Evolutionary conservation across 1,140 invertebrate genomes (phyloP), one percentile per base, ranked within the genome.

Genomic region (Hylaeus volcanicus): DNA sequence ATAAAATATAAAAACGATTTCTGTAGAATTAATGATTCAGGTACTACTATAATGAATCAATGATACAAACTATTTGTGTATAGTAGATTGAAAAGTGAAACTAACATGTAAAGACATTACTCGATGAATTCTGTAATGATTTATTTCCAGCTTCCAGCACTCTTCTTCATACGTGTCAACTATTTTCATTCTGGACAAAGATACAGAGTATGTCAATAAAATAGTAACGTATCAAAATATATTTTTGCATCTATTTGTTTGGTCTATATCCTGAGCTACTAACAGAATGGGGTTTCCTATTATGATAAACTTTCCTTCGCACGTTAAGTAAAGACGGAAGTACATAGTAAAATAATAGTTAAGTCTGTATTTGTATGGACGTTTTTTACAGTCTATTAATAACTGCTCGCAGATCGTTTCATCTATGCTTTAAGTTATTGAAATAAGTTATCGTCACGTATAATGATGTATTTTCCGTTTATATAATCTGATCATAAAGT

Each of bases 211-310:
- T 83, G 53, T 87, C 74, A 89, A 88, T 91, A 91, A 92, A 92
- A 92, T 88, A 92, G 89, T 84, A 93, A 92, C 88, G 90, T 92
- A 93, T 92, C 90, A 93, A 93, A 93, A 92, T 91, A 93, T 92
- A 92, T 90, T 91, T 90, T 87, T 85, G 84, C 76, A 85, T 92
- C 84, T 91, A 89, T 89, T 78, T 86, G 89, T 90, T 90, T 89
- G 87, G 89, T 91, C 86, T 91, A 91, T 89, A 89, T 90, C 86
- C 88, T 89, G 89, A 91, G 88, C 88, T 90, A 87, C 74, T 87
- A 91, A 91, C 79, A 90, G 78, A 92, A 89, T 82, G 70, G 84
- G 64, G 75, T 90, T 84, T 81, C 53, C 85, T 88, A 85, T 85
- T 66, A 85, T 48, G 65, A 72, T 86, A 56, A 69, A 82, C 74